phyloP scores from a whole-genome alignment of 2,888 invertebrate genomes.

The Dione juno region DNA sequence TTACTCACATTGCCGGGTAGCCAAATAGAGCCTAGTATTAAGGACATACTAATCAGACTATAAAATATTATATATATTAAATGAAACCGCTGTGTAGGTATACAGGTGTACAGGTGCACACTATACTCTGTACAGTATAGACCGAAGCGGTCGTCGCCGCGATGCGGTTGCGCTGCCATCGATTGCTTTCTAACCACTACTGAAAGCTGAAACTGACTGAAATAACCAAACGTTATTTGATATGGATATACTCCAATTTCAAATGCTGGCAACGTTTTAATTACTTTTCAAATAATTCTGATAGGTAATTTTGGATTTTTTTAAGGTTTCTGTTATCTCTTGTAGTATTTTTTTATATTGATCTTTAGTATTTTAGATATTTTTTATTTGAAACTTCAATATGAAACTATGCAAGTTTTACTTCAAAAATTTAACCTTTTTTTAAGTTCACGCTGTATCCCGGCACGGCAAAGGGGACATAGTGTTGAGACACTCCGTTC shows the following conservation, averaged over 20 bases:
- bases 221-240: slow-evolving; percentile 16
- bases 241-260: slow-evolving; percentile 1
- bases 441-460: too few relatives aligned
- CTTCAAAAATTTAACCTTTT: too few relatives aligned
- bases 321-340: too few relatives aligned
- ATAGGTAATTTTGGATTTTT: background rate
- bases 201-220: slow-evolving; percentile 10
- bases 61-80: background rate
- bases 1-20: too few relatives aligned
- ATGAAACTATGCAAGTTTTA: too few relatives aligned
- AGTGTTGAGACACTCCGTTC: too few relatives aligned
- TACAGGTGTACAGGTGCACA: background rate
- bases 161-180: slow-evolving; percentile 6
- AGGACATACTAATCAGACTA: background rate
- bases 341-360: too few relatives aligned
- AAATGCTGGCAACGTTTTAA: background rate
- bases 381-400: too few relatives aligned
- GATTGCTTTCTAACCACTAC: slow-evolving; percentile 13
- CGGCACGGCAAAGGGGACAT: too few relatives aligned
- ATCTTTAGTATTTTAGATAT: too few relatives aligned
- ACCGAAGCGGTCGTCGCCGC: background rate
- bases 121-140: background rate
- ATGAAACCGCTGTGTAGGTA: background rate
- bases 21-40: too few relatives aligned
- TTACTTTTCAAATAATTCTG: slow-evolving; percentile 8